Conservation (phyloP, 2,797 vertebrate species). For the Trichosurus vulpecula region DNA sequence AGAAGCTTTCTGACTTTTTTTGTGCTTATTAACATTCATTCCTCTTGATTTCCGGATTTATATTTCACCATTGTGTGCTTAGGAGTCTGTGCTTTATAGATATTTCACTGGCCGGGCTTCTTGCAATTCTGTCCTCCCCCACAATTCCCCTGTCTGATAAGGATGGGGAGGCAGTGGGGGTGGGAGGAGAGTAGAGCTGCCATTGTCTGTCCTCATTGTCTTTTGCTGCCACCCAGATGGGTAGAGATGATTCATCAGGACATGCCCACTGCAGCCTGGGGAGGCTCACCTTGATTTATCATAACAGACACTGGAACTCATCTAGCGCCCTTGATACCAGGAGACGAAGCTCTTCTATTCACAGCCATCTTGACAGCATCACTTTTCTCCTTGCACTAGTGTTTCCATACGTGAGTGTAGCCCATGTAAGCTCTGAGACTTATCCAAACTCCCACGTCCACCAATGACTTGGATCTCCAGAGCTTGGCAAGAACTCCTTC, state of each 20-base stretch:
- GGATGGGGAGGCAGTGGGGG: not conserved
- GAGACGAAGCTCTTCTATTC: not conserved
- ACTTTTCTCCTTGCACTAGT: not conserved
- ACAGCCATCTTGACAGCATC: not conserved
- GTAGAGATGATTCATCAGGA: conserved; percentile 1
- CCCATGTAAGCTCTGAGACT: not conserved
- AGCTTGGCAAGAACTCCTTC: not conserved
- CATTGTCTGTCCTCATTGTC: not conserved
- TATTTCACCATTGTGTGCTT: not conserved
- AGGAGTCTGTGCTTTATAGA: not conserved
- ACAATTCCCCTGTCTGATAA: not conserved
- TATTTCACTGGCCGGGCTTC: not conserved
- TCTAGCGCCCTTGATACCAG: not conserved
- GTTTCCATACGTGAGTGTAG: not conserved
- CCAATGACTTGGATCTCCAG: not conserved
- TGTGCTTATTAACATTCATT: not conserved
- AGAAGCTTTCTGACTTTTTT: not conserved
- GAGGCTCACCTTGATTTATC: not conserved
- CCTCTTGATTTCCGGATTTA: not conserved
- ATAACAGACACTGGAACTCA: not conserved
- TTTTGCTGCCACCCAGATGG: not conserved
- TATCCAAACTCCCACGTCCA: not conserved
- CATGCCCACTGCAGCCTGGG: not conserved
- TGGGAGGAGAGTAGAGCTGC: not conserved
- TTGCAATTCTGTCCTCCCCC: not conserved